Conservation (phyloP, 2,888 invertebrate genomes). For the Noctua fimbriata region DNA sequence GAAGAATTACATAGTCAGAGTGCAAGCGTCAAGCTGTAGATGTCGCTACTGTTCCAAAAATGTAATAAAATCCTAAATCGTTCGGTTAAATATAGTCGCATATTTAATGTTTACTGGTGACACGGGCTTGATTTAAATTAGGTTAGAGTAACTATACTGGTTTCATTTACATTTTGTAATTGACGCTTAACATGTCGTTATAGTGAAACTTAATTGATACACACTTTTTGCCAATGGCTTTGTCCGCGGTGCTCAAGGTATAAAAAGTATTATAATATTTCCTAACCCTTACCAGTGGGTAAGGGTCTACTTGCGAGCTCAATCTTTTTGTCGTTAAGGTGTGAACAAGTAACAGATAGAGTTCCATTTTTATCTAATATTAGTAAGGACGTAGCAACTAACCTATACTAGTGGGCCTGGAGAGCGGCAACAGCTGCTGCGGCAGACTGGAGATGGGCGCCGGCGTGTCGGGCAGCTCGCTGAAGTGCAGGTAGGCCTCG, state of each 20-base stretch:
- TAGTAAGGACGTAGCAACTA: conserved; percentile 39
- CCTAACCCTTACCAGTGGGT: too few species aligned
- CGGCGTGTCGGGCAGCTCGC: conserved; percentile 92
- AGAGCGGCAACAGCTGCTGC: conserved; percentile 93
- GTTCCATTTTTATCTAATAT: background rate
- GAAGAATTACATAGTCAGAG: background rate
- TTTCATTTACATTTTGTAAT: background rate
- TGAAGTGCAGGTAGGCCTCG: conserved; percentile 96
- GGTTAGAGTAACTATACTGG: too few species aligned
- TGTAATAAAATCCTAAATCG: background rate
- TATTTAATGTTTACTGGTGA: background rate
- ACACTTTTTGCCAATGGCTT: too few species aligned
- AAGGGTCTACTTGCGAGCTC: background rate
- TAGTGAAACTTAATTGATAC: too few species aligned
- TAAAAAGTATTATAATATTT: background rate
- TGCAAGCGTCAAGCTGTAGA: background rate
- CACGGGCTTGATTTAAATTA: too few species aligned
- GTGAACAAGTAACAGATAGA: background rate
- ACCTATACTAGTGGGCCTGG: conserved; percentile 93
- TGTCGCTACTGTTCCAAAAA: conserved; percentile 12
- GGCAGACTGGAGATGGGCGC: conserved; percentile 91
- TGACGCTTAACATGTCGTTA: too few species aligned
- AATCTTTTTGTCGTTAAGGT: background rate
- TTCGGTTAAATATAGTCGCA: background rate
- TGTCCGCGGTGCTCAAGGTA: too few species aligned